These are phyloP conservation scores for Aspiorhynchus laticeps DNA, from an alignment of 2,113 vertebrate genomes.

Conservation along the genomic window DNA sequence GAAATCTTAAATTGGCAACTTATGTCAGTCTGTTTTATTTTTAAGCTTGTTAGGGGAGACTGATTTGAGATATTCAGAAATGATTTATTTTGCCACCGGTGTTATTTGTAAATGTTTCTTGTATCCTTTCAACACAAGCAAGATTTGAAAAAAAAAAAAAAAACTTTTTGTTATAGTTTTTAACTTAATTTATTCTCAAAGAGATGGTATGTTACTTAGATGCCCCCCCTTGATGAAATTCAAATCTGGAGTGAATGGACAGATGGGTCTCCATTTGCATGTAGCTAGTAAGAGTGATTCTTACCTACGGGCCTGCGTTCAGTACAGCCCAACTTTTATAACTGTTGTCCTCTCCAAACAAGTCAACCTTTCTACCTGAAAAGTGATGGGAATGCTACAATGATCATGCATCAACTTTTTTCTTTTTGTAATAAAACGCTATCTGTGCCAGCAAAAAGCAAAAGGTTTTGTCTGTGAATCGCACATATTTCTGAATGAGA, in stretches of 20 bases:
- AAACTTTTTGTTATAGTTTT: constrained; percentile 82
- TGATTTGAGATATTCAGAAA: constrained; percentile 77
- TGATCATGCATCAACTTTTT: constrained; percentile 51
- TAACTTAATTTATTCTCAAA: constrained; percentile 90
- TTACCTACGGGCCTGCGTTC: constrained; percentile 50
- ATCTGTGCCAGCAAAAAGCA: constrained; percentile 52
- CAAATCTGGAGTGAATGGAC: not conserved
- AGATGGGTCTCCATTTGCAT: constrained; percentile 71
- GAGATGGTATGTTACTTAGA: constrained; percentile 79
- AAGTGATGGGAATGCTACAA: constrained; percentile 45
- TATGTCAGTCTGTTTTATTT: constrained; percentile 81
- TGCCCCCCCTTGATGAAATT: constrained; percentile 58
- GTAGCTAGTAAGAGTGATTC: constrained; percentile 69
- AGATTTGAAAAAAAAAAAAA: constrained; percentile 79
- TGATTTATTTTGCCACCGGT: constrained; percentile 81
- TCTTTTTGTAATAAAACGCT: constrained; percentile 63
- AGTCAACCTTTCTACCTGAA: constrained; percentile 53
- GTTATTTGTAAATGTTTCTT: constrained; percentile 91
- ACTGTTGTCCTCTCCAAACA: constrained; percentile 40
- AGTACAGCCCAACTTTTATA: constrained; percentile 49
- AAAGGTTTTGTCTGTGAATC: not conserved
- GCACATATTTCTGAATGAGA: not conserved
- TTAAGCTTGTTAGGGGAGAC: constrained; percentile 75
- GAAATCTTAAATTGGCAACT: constrained; percentile 69
- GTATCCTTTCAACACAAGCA: constrained; percentile 83